Percentiles rank a stretch among this genome's conserved stretches.
Evolutionary conservation across 2,797 vertebrate species (phyloP).

Genomic region (Vultur gryphus): DNA sequence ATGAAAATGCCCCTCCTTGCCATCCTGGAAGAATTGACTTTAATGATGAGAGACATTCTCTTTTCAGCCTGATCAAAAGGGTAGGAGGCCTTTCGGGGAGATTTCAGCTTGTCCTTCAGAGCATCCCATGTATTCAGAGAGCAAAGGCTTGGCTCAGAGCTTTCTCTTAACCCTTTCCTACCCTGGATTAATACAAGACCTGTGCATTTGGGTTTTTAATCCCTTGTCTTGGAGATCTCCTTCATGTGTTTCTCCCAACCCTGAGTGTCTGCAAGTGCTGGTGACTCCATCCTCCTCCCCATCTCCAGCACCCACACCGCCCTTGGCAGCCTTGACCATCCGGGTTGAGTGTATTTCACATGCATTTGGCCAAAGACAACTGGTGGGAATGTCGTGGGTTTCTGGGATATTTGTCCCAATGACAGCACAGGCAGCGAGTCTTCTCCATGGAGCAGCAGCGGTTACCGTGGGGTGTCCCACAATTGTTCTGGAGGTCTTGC

Average conservation of each 20-base stretch:
- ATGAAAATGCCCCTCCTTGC: conserved; percentile 26
- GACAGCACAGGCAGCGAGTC: neutral
- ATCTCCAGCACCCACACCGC: neutral
- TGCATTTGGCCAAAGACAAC: neutral
- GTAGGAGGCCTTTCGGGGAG: neutral
- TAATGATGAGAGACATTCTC: conserved; percentile 21
- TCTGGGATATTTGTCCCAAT: neutral
- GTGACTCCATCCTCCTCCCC: neutral
- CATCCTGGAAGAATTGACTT: conserved; percentile 29
- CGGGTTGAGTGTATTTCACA: neutral
- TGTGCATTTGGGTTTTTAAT: neutral
- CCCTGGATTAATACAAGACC: neutral
- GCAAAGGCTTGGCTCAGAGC: neutral
- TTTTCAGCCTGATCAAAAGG: neutral
- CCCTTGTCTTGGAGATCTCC: neutral
- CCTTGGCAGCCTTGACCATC: neutral
- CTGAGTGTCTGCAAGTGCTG: neutral
- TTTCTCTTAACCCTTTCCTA: conserved; percentile 25
- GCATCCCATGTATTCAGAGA: neutral
- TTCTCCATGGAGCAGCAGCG: neutral
- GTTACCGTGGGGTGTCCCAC: neutral
- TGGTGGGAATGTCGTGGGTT: neutral
- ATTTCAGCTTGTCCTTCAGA: neutral
- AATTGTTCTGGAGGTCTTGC: neutral
- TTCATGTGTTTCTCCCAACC: neutral